phyloP scores from a whole-genome alignment of 1,140 invertebrate species.

The Artemia franciscana region DNA sequence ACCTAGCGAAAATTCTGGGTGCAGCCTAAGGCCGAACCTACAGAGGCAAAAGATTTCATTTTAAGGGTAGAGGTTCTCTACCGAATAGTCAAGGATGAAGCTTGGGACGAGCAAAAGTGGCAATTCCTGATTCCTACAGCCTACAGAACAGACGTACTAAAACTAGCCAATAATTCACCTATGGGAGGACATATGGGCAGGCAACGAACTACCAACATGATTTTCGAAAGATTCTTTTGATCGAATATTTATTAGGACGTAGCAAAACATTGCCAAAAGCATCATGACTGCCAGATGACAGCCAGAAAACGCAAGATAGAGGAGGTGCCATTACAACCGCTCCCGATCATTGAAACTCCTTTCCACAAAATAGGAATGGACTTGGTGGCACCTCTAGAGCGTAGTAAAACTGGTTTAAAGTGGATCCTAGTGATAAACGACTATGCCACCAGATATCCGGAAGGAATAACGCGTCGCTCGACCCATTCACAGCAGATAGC shows the following conservation, averaged over 20 bases:
- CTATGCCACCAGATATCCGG: conserved; percentile 17
- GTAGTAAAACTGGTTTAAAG: conserved; percentile 8
- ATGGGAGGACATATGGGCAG: neutral
- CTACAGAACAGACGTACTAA: neutral
- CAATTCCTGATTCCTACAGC: neutral
- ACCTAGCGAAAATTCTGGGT: neutral
- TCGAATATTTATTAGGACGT: neutral
- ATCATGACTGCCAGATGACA: neutral
- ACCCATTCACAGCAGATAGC: conserved; percentile 11
- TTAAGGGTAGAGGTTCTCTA: neutral
- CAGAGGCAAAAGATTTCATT: neutral
- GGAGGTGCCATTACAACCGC: conserved; percentile 5
- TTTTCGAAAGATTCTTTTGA: neutral
- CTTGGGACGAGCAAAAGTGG: neutral
- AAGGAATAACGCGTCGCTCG: conserved; percentile 12
- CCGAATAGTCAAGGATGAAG: neutral
- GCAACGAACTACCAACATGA: neutral
- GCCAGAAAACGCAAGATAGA: neutral
- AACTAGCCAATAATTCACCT: neutral
- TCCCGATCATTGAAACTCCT: neutral
- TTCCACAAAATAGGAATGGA: conserved; percentile 11
- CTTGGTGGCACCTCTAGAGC: conserved; percentile 11
- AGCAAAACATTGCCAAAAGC: neutral
- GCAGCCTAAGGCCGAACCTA: neutral
- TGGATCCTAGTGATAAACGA: conserved; percentile 17